These are phyloP conservation scores for Perccottus glenii DNA, from an alignment of 2,113 vertebrate species.

Conservation along the genomic window DNA sequence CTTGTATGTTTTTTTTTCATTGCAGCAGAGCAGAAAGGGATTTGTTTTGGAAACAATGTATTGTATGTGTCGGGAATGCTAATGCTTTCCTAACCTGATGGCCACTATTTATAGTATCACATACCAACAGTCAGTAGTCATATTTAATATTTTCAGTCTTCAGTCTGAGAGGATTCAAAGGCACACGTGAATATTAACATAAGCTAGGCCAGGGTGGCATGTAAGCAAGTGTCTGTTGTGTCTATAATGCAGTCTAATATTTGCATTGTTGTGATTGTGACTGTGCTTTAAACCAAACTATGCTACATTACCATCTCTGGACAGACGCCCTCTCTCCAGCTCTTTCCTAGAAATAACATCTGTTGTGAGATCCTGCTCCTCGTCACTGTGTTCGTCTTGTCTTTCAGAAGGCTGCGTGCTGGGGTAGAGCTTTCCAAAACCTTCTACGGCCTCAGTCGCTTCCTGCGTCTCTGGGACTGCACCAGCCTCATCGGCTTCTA, in stretches of 20 bases:
- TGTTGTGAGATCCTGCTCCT: slow-evolving; percentile 84
- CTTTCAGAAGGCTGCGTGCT: slow-evolving; percentile 72
- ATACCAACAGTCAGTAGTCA: neutral
- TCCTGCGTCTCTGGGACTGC: slow-evolving; percentile 11
- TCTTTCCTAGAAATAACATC: slow-evolving; percentile 92
- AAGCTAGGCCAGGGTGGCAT: neutral
- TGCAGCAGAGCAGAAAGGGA: neutral
- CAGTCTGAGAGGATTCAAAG: neutral
- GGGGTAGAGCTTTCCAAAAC: slow-evolving; percentile 96
- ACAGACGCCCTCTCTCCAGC: slow-evolving; percentile 89
- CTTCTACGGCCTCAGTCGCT: slow-evolving; percentile 54
- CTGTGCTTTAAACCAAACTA: no score
- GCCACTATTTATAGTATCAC: slow-evolving; percentile 1
- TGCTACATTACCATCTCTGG: slow-evolving; percentile 86
- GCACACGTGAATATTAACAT: no score
- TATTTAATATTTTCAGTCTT: neutral
- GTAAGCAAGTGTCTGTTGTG: neutral
- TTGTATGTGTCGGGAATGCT: neutral
- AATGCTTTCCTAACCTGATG: neutral
- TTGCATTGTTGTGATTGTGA: neutral
- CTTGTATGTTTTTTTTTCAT: slow-evolving; percentile 2
- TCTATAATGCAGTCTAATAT: no score
- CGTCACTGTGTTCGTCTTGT: slow-evolving; percentile 82
- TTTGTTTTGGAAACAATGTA: slow-evolving; percentile 8
- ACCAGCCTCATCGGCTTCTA: slow-evolving; percentile 34